A percentile compares a stretch with the other conserved stretches of the same genome.
These are phyloP conservation scores for Sebastes vulpes DNA, from an alignment of 2,797 vertebrate species.

Conservation along the genomic window DNA sequence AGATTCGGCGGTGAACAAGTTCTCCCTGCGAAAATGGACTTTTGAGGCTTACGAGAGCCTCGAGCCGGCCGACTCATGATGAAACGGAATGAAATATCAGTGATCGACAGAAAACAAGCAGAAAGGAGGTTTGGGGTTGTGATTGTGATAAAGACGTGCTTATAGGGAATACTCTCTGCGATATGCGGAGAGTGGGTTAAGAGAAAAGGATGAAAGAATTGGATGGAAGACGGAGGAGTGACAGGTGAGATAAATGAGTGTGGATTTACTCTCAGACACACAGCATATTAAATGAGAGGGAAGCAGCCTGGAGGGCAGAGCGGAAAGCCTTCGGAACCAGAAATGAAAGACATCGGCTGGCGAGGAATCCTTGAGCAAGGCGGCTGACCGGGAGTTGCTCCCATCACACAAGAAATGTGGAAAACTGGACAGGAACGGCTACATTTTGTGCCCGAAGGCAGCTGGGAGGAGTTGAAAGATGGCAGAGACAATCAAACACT, in stretches of 20 bases:
- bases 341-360: conserved; percentile 13
- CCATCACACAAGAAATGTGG: conserved; percentile 18
- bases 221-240: conserved; percentile 19
- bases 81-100: conserved; percentile 76
- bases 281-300: conserved; percentile 34
- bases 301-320: conserved; percentile 34
- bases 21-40: conserved; percentile 14
- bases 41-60: conserved; percentile 28
- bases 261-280: conserved; percentile 28
- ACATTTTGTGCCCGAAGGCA: conserved; percentile 24
- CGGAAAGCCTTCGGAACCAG: background rate
- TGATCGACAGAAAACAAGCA: conserved; percentile 39
- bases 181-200: background rate
- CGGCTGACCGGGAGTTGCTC: conserved; percentile 13
- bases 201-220: conserved; percentile 23
- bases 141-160: conserved; percentile 42
- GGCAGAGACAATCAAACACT: conserved; percentile 37
- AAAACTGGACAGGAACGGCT: conserved; percentile 18
- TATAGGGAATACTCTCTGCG: background rate
- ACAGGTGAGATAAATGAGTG: conserved; percentile 10
- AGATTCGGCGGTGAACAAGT: background rate
- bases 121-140: background rate
- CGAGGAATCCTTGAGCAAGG: background rate
- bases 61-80: conserved; percentile 47
- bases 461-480: conserved; percentile 26